These are phyloP conservation scores for Acanthoscelides obtectus DNA, from an alignment of 2,888 invertebrate genomes.

Conservation along the genomic window DNA sequence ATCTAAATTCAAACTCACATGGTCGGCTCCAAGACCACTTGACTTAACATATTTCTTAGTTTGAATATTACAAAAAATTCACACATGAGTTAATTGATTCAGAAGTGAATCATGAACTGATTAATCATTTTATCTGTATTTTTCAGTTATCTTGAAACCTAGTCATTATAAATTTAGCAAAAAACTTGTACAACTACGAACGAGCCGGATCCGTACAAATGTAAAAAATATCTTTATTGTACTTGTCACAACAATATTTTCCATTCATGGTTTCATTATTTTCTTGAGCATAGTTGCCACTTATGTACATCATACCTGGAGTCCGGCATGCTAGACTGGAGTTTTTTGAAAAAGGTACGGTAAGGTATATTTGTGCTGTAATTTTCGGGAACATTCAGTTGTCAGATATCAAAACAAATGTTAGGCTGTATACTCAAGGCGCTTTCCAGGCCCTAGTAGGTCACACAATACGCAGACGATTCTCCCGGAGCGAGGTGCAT, in stretches of 20 bases:
- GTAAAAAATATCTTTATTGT: neutral
- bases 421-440: too few species aligned
- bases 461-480: too few species aligned
- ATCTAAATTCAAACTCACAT: too few species aligned
- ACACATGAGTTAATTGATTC: too few species aligned
- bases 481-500: too few species aligned
- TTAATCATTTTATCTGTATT: neutral
- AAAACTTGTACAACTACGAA: neutral
- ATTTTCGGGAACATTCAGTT: too few species aligned
- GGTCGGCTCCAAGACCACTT: too few species aligned
- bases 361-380: too few species aligned
- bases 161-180: neutral
- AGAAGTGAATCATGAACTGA: neutral
- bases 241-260: neutral
- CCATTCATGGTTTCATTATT: neutral
- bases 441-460: too few species aligned
- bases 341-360: neutral
- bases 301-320: neutral
- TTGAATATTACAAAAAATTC: too few species aligned
- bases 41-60: too few species aligned
- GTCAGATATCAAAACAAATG: too few species aligned
- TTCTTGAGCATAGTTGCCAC: neutral
- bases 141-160: neutral
- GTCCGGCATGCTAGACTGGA: neutral
- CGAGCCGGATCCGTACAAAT: neutral